Conservation (phyloP, 2,113 vertebrate genomes). For the Microtus richardsoni region DNA sequence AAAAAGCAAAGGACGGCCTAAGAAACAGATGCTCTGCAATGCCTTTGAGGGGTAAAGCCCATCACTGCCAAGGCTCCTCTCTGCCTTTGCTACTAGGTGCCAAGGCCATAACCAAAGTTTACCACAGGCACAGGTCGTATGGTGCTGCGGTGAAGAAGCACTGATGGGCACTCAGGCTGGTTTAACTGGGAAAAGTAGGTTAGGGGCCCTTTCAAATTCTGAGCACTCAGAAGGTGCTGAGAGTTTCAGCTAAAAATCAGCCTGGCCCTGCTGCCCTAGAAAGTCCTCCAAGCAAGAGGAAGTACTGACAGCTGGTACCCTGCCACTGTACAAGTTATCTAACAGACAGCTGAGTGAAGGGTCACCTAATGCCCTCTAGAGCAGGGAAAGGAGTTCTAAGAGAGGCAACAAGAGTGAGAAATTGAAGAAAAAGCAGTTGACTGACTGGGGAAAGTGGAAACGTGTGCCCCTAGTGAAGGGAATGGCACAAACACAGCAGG, state of each 20-base stretch:
- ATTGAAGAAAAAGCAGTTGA: not conserved
- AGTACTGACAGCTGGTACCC: not conserved
- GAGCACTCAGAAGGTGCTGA: not conserved
- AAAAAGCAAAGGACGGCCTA: not conserved
- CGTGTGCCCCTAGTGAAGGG: not conserved
- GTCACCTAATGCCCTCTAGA: not conserved
- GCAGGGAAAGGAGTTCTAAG: not conserved
- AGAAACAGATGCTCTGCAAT: slow-evolving; percentile 7
- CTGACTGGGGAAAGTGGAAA: not conserved
- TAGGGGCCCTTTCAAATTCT: not conserved
- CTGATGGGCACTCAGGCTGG: not conserved
- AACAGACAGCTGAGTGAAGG: not conserved
- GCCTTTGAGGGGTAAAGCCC: not conserved
- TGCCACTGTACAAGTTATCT: not conserved
- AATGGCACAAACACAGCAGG: not conserved
- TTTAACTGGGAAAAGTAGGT: not conserved
- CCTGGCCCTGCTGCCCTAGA: not conserved
- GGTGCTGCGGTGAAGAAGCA: not conserved
- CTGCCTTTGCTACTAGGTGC: not conserved
- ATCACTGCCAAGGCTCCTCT: not conserved
- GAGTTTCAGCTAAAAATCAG: not conserved
- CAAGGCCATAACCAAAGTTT: not conserved
- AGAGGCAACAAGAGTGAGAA: not conserved
- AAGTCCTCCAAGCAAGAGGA: not conserved
- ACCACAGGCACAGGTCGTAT: not conserved